Percentiles rank a stretch among this genome's conserved stretches.
phyloP scores from a whole-genome alignment of 2,113 vertebrate species.

The Gymnarchus niloticus region DNA sequence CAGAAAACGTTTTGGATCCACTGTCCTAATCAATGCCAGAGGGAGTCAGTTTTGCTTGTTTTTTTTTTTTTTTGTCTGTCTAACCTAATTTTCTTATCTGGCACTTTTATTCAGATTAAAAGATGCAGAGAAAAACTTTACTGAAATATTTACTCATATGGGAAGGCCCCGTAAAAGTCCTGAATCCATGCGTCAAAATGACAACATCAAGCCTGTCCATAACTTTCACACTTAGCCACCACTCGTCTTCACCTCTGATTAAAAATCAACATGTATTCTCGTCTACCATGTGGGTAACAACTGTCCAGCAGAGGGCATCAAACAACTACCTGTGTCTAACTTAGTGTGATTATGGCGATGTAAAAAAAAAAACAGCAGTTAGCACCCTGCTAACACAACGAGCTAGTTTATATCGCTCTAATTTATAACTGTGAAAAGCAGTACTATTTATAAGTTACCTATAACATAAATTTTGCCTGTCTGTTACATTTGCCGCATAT shows the following conservation, averaged over 20 bases:
- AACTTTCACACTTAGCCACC: background rate
- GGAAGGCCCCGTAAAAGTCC: background rate
- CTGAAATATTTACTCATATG: background rate
- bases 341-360: background rate
- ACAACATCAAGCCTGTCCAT: background rate
- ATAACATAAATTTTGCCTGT: background rate
- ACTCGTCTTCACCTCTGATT: too few relatives aligned
- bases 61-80: background rate
- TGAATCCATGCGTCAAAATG: background rate
- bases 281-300: background rate
- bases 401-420: background rate
- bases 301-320: constrained; percentile 20
- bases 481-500: background rate
- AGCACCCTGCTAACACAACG: background rate
- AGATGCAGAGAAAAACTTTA: background rate
- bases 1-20: too few relatives aligned
- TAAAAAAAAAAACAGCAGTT: background rate
- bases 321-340: background rate
- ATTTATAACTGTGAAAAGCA: background rate
- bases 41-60: constrained; percentile 6
- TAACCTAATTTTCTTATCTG: background rate
- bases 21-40: background rate
- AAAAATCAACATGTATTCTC: background rate
- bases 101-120: background rate
- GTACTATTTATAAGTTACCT: background rate